These are phyloP conservation scores for Corydoras sp. DNA, from an alignment of 2,113 vertebrate species.

Conservation along the genomic window DNA sequence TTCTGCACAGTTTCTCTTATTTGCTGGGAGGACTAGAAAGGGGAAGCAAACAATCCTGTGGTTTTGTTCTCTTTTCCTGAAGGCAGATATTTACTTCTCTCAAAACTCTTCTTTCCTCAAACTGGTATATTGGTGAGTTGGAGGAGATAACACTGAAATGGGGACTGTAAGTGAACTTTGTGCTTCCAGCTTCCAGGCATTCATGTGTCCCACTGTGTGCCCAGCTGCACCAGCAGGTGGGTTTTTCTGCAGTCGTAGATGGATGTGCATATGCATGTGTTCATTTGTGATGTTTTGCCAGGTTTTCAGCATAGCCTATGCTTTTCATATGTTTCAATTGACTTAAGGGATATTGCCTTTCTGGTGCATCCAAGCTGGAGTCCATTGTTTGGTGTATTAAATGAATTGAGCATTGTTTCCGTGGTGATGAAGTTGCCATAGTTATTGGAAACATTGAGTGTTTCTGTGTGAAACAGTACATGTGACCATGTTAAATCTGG, in stretches of 20 bases:
- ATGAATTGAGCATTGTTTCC: too few relatives aligned
- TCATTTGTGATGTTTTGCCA: not conserved
- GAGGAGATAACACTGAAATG: slow-evolving; percentile 56
- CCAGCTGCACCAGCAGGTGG: slow-evolving; percentile 58
- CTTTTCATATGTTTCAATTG: not conserved
- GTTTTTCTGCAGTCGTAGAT: slow-evolving; percentile 27
- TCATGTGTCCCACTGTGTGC: slow-evolving; percentile 70
- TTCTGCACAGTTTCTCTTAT: slow-evolving; percentile 14
- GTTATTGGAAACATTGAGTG: too few relatives aligned
- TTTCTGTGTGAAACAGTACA: too few relatives aligned
- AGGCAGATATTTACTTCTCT: slow-evolving; percentile 11
- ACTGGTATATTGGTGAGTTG: not conserved
- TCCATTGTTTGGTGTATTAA: too few relatives aligned
- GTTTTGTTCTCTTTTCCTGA: slow-evolving; percentile 13
- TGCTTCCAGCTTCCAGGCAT: slow-evolving; percentile 85
- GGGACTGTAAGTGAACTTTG: slow-evolving; percentile 85
- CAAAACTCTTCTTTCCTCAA: not conserved
- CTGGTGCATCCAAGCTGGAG: too few relatives aligned
- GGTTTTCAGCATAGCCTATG: not conserved
- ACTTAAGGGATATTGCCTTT: not conserved
- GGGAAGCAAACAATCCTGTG: slow-evolving; percentile 25
- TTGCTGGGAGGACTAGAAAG: slow-evolving; percentile 15
- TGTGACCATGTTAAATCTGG: too few relatives aligned
- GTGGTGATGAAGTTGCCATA: too few relatives aligned
- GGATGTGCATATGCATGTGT: slow-evolving; percentile 41